Evolutionary conservation across 2,888 invertebrate genomes (phyloP), one percentile per base, ranked within the genome.

Genomic region (Diarsia dahlii): DNA sequence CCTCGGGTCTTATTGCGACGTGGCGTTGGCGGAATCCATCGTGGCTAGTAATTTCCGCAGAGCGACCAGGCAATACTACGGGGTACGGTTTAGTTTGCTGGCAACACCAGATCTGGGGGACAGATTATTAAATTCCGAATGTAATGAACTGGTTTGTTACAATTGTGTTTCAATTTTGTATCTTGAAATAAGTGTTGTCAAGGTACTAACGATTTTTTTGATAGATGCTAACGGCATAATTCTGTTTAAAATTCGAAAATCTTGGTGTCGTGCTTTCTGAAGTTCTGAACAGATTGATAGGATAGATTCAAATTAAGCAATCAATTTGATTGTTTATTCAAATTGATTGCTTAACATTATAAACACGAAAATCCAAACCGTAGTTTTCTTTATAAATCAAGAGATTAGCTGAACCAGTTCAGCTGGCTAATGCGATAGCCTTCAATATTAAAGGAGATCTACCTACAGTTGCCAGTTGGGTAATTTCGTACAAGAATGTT

Each of bases 11-110:
- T 86, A 84, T 84, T 87, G 84, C 86, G 78, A 80, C 82, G 81
- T 77, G 63, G 45, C 72, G 73, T 66, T 60, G 79, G 56, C 89
- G 92, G 89, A 90, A 89, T 88, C 82, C 81, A 83, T 87, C 82
- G 87, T 88, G 89, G 89, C 89, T 86, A 89, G 91, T 92, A 90
- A 93, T 93, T 92, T 94, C 93, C 93, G 93, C 75, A 78, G 80
- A 72, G 71, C 76, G 78, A 81, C 81, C 84, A 46, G 58, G 64
- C 84, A 77, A 78, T 80, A 77, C 80, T 80, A 39, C 45, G 75
- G 67, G 45, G 23, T 28, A 81, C 77, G 75, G 70, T 66, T 76
- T 63, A 63, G 70, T 76, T 76, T 65, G 62, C 71, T 78, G 68
- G 64, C 39, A 72, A 78, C 66, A 78, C 64, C 20, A 58, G 56